Evolutionary conservation across 2,113 vertebrate genomes (phyloP), one percentile per base, ranked within the genome.

Genomic region (Nanger granti): DNA sequence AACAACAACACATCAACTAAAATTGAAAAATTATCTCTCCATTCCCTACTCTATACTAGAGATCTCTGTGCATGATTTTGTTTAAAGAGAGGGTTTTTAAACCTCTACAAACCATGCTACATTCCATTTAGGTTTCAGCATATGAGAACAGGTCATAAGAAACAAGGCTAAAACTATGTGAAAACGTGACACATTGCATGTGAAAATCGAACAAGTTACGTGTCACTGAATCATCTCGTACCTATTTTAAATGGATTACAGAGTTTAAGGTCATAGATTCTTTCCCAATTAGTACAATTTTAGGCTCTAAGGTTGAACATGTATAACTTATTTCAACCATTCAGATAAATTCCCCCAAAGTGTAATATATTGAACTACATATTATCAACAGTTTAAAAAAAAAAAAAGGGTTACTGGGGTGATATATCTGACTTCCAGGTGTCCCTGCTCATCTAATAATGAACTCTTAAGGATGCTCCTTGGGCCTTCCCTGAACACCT

Each of bases 301-400:
- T 76, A 76, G 44, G 55, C 52, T 84, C 31, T 34, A 80, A 26
- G 79, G 64, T 66, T 93, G 44, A 87, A 69, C 69, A 59, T 44
- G 41, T 62, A 22, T 80, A 92, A 79, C 83, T 97, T 97, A 85
- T 44, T 90, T 66, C 80, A 64, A 93, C 31, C 31, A 93, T 47
- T 89, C 47, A 93, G 44, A 95, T 59, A 92, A 60, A 92, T 90
- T 90, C 85, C 34, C 73, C 60, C 55, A 84, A 93, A 37, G 57
- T 55, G 1, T 79, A 89, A 57, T n/a, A 91, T 41, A 89, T 1
- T 59, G 9, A 80, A 17, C 80, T 49, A 89, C 8, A 64, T 12
- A 91, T 76, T 59, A 96, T 44, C 14, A 96, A 90, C 34, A 89
- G 49, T 82, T 94, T 66, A 87, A 87, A 91, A 94, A 64, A 11